These are phyloP conservation scores for Zosterops lateralis DNA, from an alignment of 2,113 vertebrate genomes.

Conservation along the genomic window DNA sequence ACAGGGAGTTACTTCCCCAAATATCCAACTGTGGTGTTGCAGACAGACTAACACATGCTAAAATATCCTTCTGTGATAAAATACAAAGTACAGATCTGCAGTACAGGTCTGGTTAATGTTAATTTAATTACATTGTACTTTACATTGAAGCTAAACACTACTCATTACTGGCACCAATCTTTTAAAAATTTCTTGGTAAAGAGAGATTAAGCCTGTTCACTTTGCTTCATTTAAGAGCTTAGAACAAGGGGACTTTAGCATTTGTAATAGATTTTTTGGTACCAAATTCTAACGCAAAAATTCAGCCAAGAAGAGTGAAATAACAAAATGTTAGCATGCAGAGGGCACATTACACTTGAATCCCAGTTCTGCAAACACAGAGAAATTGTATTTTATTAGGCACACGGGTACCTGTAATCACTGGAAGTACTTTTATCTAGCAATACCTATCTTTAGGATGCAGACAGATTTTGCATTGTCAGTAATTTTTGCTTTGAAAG, in stretches of 20 bases:
- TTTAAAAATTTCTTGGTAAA: neutral
- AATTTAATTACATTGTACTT: neutral
- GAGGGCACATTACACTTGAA: neutral
- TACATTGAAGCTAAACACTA: neutral
- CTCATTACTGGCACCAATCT: neutral
- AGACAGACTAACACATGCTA: neutral
- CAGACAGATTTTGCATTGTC: neutral
- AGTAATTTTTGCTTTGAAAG: neutral
- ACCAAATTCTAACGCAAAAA: neutral
- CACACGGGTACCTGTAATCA: neutral
- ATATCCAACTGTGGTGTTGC: neutral
- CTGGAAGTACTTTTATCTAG: neutral
- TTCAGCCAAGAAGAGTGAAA: neutral
- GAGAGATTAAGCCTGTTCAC: neutral
- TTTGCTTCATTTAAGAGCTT: neutral
- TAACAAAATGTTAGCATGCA: neutral
- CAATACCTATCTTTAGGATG: neutral
- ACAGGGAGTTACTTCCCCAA: neutral
- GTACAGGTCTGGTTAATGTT: neutral
- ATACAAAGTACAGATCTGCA: neutral
- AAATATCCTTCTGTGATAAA: neutral
- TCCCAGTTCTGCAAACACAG: neutral
- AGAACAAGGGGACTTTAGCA: neutral
- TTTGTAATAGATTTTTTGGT: neutral
- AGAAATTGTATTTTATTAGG: neutral